These are phyloP conservation scores for Microctonus aethiopoides DNA, from an alignment of 2,888 invertebrate genomes.

Conservation along the genomic window DNA sequence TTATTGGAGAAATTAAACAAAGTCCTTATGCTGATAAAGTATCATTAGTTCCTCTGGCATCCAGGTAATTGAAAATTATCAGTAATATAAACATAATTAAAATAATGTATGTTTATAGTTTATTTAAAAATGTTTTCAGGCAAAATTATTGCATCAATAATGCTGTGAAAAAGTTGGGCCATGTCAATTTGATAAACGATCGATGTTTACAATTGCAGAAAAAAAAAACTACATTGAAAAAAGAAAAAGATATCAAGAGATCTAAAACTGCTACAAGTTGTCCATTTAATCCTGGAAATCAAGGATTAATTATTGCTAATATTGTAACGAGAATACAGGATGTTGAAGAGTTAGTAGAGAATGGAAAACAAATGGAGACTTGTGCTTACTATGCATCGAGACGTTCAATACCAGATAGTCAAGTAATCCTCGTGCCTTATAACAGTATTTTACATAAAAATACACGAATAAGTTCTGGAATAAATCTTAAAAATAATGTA, in stretches of 20 bases:
- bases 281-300: slow-evolving; percentile 69
- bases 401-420: slow-evolving; percentile 83
- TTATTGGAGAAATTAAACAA: slow-evolving; percentile 90
- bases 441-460: slow-evolving; percentile 83
- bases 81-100: background rate
- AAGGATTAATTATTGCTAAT: slow-evolving; percentile 73
- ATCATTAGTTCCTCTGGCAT: slow-evolving; percentile 86
- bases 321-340: slow-evolving; percentile 81
- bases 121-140: slow-evolving; percentile 50
- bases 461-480: slow-evolving; percentile 73
- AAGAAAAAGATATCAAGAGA: slow-evolving; percentile 75
- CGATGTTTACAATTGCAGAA: slow-evolving; percentile 86
- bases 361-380: slow-evolving; percentile 77
- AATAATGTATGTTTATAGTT: background rate
- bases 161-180: slow-evolving; percentile 78
- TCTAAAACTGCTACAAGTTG: slow-evolving; percentile 74
- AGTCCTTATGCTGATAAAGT: slow-evolving; percentile 79
- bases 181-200: slow-evolving; percentile 88
- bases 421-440: slow-evolving; percentile 83
- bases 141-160: slow-evolving; percentile 92
- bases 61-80: slow-evolving; percentile 69
- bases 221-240: slow-evolving; percentile 71
- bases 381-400: slow-evolving; percentile 96
- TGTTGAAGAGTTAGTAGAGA: slow-evolving; percentile 84
- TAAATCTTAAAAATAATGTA: slow-evolving; percentile 79